Conservation (phyloP, 2,888 invertebrate genomes). For the Ceramica pisi region DNA sequence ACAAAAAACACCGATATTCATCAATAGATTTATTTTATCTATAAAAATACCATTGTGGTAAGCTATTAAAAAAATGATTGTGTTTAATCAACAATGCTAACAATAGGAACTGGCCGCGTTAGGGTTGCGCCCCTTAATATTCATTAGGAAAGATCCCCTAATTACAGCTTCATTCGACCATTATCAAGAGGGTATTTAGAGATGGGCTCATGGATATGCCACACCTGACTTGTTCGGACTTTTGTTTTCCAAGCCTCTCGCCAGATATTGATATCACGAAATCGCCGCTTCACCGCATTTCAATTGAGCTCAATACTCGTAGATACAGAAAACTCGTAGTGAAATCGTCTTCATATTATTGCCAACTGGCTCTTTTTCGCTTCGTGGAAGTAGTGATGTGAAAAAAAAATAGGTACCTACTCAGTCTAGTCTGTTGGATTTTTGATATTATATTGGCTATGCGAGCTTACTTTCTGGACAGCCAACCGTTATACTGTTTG, state of each 20-base stretch:
- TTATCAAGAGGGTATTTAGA: constrained; percentile 67
- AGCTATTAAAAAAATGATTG: constrained; percentile 82
- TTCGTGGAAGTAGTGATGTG: constrained; percentile 36
- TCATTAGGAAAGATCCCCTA: constrained; percentile 87
- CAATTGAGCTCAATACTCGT: constrained; percentile 78
- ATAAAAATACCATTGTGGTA: constrained; percentile 66
- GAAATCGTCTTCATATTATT: constrained; percentile 71
- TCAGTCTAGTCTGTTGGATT: constrained; percentile 37
- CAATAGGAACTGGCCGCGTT: constrained; percentile 74
- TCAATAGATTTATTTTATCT: constrained; percentile 44
- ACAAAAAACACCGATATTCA: constrained; percentile 26
- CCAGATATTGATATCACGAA: constrained; percentile 86
- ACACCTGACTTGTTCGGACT: constrained; percentile 85
- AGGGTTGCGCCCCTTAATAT: constrained; percentile 87
- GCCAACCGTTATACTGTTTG: not conserved
- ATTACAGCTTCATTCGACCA: constrained; percentile 84
- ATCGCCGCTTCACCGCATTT: constrained; percentile 77
- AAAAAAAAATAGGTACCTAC: constrained; percentile 56
- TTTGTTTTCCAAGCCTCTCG: constrained; percentile 81
- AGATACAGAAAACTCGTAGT: constrained; percentile 72
- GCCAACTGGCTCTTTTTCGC: constrained; percentile 51
- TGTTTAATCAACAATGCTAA: constrained; percentile 81
- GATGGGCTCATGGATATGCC: constrained; percentile 74
- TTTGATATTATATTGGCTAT: constrained; percentile 16
- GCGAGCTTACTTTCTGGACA: not conserved